These are phyloP conservation scores for Cheilosia scutellata DNA, from an alignment of 2,888 invertebrate genomes.

Conservation along the genomic window DNA sequence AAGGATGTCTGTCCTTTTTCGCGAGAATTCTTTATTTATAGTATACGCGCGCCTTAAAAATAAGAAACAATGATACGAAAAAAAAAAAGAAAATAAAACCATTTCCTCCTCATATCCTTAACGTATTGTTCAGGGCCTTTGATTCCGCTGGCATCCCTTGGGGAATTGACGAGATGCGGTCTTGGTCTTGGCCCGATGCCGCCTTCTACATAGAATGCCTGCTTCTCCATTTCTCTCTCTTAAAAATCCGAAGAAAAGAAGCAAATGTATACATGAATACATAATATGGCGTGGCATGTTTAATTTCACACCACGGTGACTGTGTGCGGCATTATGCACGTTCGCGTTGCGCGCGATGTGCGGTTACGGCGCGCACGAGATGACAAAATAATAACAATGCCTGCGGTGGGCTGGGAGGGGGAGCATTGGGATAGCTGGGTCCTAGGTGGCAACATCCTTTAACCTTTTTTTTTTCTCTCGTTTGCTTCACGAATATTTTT, in stretches of 20 bases:
- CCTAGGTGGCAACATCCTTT: constrained; percentile 41
- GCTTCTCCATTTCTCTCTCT: neutral
- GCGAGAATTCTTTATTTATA: constrained; percentile 72
- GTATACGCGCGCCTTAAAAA: constrained; percentile 25
- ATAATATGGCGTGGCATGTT: constrained; percentile 76
- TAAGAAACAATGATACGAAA: constrained; percentile 51
- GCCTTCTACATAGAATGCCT: constrained; percentile 11
- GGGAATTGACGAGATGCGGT: constrained; percentile 69
- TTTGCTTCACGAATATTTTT: constrained; percentile 33
- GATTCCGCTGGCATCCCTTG: constrained; percentile 61
- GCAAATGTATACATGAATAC: constrained; percentile 71
- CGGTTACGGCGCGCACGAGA: constrained; percentile 64
- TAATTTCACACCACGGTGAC: constrained; percentile 76
- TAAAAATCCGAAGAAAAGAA: constrained; percentile 27
- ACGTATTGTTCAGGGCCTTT: constrained; percentile 64
- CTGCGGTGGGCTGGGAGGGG: constrained; percentile 7
- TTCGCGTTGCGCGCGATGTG: constrained; percentile 62
- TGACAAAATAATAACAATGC: constrained; percentile 73
- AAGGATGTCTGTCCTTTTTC: constrained; percentile 52
- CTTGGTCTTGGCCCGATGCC: constrained; percentile 56
- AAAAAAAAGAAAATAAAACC: constrained; percentile 24
- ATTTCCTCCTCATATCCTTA: constrained; percentile 68
- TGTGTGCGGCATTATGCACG: constrained; percentile 75
- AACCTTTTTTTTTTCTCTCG: constrained; percentile 48
- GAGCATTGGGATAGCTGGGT: constrained; percentile 1